A percentile compares a stretch with the other conserved stretches of the same genome.
Conservation (phyloP, 2,113 vertebrate genomes). For the Crotophaga sulcirostris region DNA sequence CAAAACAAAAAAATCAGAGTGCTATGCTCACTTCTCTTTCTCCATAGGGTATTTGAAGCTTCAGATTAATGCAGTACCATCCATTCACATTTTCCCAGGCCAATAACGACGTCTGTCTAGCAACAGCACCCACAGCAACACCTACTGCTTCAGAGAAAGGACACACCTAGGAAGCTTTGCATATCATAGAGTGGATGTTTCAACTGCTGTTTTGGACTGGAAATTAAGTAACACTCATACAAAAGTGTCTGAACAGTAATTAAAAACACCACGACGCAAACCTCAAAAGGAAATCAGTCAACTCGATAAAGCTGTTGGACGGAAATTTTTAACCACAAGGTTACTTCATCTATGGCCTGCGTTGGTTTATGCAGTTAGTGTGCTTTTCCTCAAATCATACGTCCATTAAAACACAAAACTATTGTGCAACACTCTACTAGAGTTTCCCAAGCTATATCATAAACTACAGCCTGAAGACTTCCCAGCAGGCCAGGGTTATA, state of each 20-base stretch:
- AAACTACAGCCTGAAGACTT: background rate
- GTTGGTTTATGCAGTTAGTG: no score
- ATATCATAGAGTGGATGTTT: background rate
- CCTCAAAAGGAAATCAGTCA: background rate
- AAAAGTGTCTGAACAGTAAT: background rate
- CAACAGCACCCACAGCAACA: background rate
- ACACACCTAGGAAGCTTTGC: background rate
- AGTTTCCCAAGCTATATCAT: background rate
- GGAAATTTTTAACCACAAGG: background rate
- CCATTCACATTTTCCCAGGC: background rate
- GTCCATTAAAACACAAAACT: background rate
- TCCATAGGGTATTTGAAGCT: background rate
- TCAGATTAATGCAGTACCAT: background rate
- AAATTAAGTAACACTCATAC: background rate
- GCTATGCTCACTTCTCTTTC: background rate
- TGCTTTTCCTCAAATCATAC: background rate
- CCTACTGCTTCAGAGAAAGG: background rate
- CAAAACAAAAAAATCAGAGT: no score
- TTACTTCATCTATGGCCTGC: background rate
- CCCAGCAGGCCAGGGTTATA: background rate
- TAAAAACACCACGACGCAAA: background rate
- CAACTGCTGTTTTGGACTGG: background rate
- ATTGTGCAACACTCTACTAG: background rate
- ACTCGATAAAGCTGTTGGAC: background rate
- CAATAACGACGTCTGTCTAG: background rate